phyloP scores from a whole-genome alignment of 2,797 vertebrate genomes.

The Sandelia bainsii region DNA sequence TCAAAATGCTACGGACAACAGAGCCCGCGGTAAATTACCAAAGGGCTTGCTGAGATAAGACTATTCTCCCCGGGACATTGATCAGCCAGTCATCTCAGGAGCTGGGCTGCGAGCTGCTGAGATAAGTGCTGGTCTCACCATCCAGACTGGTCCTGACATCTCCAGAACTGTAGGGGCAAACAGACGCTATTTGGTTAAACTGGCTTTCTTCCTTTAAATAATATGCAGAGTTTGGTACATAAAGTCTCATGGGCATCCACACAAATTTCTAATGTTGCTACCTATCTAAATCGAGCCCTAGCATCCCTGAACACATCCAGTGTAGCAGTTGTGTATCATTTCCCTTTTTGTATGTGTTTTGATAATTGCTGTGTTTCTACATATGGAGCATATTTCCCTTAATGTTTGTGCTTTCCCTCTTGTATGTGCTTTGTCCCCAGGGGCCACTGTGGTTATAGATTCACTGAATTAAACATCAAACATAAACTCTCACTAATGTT shows the following conservation, averaged over 20 bases:
- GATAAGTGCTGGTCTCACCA: not conserved
- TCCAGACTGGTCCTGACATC: not conserved
- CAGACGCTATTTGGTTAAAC: not conserved
- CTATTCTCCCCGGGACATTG: not conserved
- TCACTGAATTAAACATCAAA: not conserved
- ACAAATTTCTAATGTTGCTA: no score
- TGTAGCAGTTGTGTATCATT: no score
- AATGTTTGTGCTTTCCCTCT: not conserved
- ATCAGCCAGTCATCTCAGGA: not conserved
- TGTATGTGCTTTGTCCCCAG: not conserved
- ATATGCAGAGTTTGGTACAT: not conserved
- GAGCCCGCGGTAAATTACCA: conserved; percentile 5
- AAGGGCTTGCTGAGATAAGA: conserved; percentile 5
- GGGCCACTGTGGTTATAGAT: not conserved
- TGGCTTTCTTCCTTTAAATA: not conserved
- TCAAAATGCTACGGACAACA: conserved; percentile 6
- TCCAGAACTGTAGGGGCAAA: not conserved
- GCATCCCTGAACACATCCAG: no score
- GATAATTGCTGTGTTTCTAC: no score
- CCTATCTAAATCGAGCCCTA: no score
- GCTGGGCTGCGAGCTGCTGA: not conserved
- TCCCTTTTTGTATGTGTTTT: no score
- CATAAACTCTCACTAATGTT: not conserved
- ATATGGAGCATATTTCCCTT: not conserved
- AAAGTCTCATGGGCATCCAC: no score